Evolutionary conservation across 2,888 invertebrate genomes (phyloP).

Genomic region (Troides aeacus): DNA sequence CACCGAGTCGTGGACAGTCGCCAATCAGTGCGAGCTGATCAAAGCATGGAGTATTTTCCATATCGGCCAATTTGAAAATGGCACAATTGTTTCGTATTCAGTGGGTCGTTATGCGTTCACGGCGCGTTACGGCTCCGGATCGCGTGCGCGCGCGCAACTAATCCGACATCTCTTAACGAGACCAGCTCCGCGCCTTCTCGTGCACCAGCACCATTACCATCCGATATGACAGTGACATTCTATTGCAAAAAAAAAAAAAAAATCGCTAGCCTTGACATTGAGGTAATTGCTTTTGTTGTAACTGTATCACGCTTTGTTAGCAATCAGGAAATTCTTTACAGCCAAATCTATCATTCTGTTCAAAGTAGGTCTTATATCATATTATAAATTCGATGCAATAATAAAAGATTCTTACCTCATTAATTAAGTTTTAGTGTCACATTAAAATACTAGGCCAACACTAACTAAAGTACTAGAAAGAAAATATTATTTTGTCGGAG

Average conservation of each 20-base stretch:
- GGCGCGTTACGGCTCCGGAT: constrained; percentile 59
- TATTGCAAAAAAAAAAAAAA: constrained; percentile 37
- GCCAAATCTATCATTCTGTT: background rate
- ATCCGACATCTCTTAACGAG: constrained; percentile 58
- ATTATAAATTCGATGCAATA: too few relatives aligned
- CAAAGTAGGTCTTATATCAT: too few relatives aligned
- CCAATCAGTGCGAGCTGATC: constrained; percentile 14
- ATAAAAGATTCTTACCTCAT: too few relatives aligned
- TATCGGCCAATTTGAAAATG: constrained; percentile 32
- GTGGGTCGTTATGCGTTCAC: constrained; percentile 51
- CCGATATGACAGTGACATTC: constrained; percentile 50
- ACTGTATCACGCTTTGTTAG: background rate
- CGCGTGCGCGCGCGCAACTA: constrained; percentile 56
- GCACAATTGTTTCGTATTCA: constrained; percentile 43
- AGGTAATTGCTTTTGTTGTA: constrained; percentile 10
- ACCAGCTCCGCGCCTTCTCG: constrained; percentile 50
- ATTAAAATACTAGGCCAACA: too few relatives aligned
- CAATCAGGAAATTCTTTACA: background rate
- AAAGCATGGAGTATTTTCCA: constrained; percentile 11
- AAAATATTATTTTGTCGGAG: too few relatives aligned
- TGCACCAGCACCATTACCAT: constrained; percentile 55
- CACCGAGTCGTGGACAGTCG: constrained; percentile 3
- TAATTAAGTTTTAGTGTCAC: too few relatives aligned
- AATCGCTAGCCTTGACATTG: constrained; percentile 31
- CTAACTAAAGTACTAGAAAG: too few relatives aligned